These are phyloP conservation scores for Heterocephalus glaber DNA, from an alignment of 2,113 vertebrate genomes.

Conservation along the genomic window DNA sequence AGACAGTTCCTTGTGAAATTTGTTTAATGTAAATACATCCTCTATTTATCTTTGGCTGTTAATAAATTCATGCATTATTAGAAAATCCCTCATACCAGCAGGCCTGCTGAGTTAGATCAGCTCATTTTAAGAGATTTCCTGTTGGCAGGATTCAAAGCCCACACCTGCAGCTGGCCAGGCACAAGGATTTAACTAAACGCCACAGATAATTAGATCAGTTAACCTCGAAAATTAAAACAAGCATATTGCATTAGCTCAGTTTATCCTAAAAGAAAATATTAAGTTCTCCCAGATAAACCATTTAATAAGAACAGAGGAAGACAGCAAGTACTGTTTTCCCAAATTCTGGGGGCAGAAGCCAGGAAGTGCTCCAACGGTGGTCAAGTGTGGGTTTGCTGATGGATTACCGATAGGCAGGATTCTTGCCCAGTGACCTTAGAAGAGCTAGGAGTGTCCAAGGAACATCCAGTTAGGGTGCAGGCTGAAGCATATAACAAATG, in stretches of 20 bases:
- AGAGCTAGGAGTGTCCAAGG: neutral
- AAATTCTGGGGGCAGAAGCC: neutral
- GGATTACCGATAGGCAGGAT: accelerated
- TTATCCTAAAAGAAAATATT: conserved; percentile 88
- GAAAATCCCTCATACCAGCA: conserved; percentile 83
- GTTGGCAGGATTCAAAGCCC: conserved; percentile 86
- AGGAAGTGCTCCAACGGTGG: neutral
- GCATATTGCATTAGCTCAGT: conserved; percentile 86
- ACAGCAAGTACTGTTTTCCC: neutral
- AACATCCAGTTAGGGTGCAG: neutral
- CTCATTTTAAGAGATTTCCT: conserved; percentile 86
- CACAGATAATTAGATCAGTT: conserved; percentile 89
- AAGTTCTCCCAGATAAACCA: conserved; percentile 84
- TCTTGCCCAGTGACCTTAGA: neutral
- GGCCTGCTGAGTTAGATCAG: conserved; percentile 84
- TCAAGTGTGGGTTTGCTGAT: neutral
- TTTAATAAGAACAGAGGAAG: conserved; percentile 81
- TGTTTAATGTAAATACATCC: conserved; percentile 85
- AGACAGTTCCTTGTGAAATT: conserved; percentile 72
- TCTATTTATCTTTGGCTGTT: conserved; percentile 84
- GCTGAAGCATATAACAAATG: accelerated
- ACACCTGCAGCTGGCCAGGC: conserved; percentile 84
- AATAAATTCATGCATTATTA: conserved; percentile 86
- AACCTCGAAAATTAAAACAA: conserved; percentile 89
- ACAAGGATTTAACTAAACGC: conserved; percentile 86